Conservation (phyloP, 2,888 invertebrate species). For the Erebia palarica region DNA sequence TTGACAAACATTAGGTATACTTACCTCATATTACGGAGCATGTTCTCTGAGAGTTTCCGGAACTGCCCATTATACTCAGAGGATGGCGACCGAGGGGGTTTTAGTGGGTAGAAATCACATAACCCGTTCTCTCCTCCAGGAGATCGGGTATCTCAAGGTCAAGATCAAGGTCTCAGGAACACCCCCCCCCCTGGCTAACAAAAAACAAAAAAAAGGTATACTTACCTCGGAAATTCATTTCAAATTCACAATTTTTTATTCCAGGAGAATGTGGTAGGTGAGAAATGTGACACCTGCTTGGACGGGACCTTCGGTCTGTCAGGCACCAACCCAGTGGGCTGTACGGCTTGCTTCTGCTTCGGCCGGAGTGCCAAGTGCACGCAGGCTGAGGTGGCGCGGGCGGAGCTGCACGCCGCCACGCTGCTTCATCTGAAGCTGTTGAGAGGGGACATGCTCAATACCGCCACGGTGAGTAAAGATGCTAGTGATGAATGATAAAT, state of each 20-base stretch:
- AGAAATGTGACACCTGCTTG: constrained; percentile 91
- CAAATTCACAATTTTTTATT: not conserved
- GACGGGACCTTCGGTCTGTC: constrained; percentile 94
- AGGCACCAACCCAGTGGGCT: constrained; percentile 90
- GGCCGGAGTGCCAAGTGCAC: constrained; percentile 90
- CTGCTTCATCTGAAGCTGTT: constrained; percentile 76
- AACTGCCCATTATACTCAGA: no score
- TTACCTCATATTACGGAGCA: no score
- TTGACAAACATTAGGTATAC: no score
- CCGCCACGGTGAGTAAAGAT: constrained; percentile 28
- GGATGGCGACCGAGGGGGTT: no score
- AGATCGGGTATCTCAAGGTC: no score
- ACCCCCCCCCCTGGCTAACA: no score
- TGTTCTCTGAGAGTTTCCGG: no score
- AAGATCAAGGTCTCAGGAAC: no score
- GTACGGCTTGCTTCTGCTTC: constrained; percentile 98
- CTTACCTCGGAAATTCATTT: not conserved
- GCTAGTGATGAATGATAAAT: no score
- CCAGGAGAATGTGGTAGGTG: constrained; percentile 91
- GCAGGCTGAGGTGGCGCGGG: constrained; percentile 92
- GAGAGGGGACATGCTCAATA: constrained; percentile 44
- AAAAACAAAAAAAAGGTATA: no score
- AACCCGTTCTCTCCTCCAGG: no score
- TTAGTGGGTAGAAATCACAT: no score
- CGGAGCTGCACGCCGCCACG: constrained; percentile 86